Base-by-base conservation (phyloP, 2,113 vertebrate species). In the Enhydra lutris region DNA sequence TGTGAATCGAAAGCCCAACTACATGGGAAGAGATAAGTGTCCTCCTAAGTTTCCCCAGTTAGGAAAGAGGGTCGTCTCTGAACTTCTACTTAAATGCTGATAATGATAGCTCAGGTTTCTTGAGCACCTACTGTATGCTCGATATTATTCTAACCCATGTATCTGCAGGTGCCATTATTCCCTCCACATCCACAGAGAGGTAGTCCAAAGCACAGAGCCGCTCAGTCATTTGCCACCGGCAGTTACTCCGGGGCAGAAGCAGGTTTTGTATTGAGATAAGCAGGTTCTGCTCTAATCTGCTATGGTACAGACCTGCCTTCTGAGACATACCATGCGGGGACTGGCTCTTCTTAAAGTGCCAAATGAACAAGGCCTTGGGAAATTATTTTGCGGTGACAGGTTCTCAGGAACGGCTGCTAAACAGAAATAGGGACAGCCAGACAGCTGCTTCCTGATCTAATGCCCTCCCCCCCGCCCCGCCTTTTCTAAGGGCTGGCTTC, bases 371-470 rank as follows among this genome's bases (percentile, higher is more conserved):
- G 39, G 91, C 1, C 92, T 61, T 42, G 42, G 89, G 94, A 86
- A 0, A 69, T 34, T 52, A 1, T 2, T 85, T 86, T 90, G 55
- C 36, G 80, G 0, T 13, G 74, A 29, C 94, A 59, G 91, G 97
- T 96, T 95, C 84, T 84, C 45, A 76, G 42, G 21, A 7, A 97
- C 0, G 0, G 5, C 76, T 94, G 57, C 93, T 98, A 95, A 76
- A 89, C 42, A 24, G n/a, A 42, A 71, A 69, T 29, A 89, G 45
- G 36, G 95, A 82, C 76, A 80, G n/a, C 57, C 89, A 85, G 96
- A 39, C 31, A 97, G 31, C 87, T 89, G 96, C 59, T 63, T 96
- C 91, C 95, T 91, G 39, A 34, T 81, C 52, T 18, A 18, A 18
- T 39, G 61, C 87, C 95, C 85, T 94, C 61, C 47, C 11, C 74